phyloP scores from a whole-genome alignment of 2,113 vertebrate genomes.

The Macquaria australasica region DNA sequence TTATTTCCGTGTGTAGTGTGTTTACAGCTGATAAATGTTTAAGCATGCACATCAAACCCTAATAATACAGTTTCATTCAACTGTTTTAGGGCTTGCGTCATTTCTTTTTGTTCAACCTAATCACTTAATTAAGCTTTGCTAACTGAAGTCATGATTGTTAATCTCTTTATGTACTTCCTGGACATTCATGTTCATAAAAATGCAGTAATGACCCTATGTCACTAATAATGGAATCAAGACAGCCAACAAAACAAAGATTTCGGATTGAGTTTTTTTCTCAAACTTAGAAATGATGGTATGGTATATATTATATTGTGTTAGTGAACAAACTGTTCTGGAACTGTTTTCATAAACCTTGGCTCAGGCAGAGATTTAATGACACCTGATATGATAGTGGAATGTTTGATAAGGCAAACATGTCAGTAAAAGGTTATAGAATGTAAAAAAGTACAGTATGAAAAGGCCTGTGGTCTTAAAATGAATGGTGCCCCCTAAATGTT shows the following conservation, averaged over 20 bases:
- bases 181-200: background rate
- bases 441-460: conserved; percentile 5
- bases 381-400: conserved; percentile 4
- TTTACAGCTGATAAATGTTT: conserved; percentile 23
- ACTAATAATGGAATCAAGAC: background rate
- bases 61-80: conserved; percentile 28
- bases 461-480: conserved; percentile 23
- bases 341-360: background rate
- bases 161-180: background rate
- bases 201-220: background rate
- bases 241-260: background rate
- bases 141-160: background rate
- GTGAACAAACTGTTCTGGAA: background rate
- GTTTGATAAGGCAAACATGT: conserved; percentile 6
- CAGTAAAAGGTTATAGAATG: background rate
- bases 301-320: background rate
- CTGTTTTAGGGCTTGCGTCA: background rate
- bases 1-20: conserved; percentile 8
- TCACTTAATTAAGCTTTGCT: conserved; percentile 1
- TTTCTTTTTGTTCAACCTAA: conserved; percentile 10
- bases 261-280: background rate
- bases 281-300: background rate
- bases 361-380: conserved; percentile 5
- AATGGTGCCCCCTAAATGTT: conserved; percentile 12
- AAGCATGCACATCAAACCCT: conserved; percentile 1